These are phyloP conservation scores for Noctua janthe DNA, from an alignment of 2,888 invertebrate species.

Conservation along the genomic window DNA sequence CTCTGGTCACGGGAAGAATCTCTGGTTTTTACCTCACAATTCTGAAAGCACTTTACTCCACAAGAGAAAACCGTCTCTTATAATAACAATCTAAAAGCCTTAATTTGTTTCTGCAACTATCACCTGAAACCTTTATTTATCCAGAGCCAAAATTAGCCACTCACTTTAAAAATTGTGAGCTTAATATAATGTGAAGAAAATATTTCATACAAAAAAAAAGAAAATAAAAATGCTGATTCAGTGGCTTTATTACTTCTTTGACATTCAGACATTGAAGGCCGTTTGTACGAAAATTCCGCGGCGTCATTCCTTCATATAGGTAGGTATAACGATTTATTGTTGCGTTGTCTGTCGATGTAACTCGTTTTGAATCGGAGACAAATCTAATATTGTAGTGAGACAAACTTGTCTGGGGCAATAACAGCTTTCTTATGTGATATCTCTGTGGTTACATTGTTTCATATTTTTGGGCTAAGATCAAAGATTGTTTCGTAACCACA, in stretches of 20 bases:
- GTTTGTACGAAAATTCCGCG: slow-evolving; percentile 28
- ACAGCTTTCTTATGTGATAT: slow-evolving; percentile 15
- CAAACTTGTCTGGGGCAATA: slow-evolving; percentile 29
- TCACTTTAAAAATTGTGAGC: slow-evolving; percentile 14
- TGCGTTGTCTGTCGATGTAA: slow-evolving; percentile 37
- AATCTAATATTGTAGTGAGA: slow-evolving; percentile 54
- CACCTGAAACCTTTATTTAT: slow-evolving; percentile 30
- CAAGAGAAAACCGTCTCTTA: slow-evolving; percentile 2
- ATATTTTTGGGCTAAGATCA: slow-evolving; percentile 7
- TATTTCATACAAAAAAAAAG: slow-evolving; percentile 30
- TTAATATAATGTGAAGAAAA: slow-evolving; percentile 29
- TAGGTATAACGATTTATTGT: slow-evolving; percentile 52
- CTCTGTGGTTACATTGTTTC: slow-evolving; percentile 18
- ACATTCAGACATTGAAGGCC: slow-evolving; percentile 45
- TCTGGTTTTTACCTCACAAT: not conserved
- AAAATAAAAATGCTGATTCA: slow-evolving; percentile 50
- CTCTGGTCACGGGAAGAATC: not conserved
- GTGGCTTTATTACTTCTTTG: slow-evolving; percentile 48
- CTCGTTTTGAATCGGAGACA: slow-evolving; percentile 44
- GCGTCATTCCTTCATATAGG: slow-evolving; percentile 39
- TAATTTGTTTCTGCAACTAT: slow-evolving; percentile 12
- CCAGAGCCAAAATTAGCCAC: slow-evolving; percentile 19
- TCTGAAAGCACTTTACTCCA: not conserved
- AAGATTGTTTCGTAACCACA: slow-evolving; percentile 9
- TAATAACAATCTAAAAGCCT: slow-evolving; percentile 10